These are phyloP conservation scores for Hippopotamyrus pictus DNA, from an alignment of 2,797 vertebrate species.

Conservation along the genomic window DNA sequence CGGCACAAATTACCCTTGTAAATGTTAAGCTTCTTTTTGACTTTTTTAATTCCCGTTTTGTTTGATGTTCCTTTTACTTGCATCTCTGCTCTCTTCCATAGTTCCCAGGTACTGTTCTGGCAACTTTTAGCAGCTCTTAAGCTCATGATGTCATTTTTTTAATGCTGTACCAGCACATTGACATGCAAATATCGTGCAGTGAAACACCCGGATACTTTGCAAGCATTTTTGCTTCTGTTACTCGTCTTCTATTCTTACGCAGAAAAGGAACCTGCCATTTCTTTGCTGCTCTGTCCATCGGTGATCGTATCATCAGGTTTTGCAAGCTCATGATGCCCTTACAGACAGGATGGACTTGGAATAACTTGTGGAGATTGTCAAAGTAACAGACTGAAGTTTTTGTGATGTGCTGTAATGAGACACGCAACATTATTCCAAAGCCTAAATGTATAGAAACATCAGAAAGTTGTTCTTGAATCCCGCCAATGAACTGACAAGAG, in stretches of 20 bases:
- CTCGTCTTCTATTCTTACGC: background rate
- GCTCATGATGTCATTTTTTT: background rate
- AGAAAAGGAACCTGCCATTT: background rate
- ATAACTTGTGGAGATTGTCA: background rate
- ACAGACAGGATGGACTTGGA: background rate
- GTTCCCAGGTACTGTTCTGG: background rate
- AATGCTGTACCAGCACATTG: background rate
- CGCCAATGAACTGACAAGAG: background rate
- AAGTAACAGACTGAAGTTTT: background rate
- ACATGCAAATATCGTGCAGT: background rate
- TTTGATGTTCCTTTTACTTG: background rate
- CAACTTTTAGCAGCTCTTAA: background rate
- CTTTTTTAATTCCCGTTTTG: background rate
- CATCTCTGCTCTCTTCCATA: background rate
- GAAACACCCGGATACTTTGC: background rate
- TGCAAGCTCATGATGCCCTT: background rate
- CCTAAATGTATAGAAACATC: background rate
- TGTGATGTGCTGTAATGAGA: background rate
- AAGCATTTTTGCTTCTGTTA: background rate
- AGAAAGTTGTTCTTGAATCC: background rate
- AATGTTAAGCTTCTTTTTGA: background rate
- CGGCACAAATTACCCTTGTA: background rate
- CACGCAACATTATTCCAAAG: background rate
- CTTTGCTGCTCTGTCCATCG: background rate
- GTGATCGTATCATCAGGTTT: background rate